Base-by-base conservation (phyloP, 2,113 vertebrate species). In the Trinectes maculatus region DNA sequence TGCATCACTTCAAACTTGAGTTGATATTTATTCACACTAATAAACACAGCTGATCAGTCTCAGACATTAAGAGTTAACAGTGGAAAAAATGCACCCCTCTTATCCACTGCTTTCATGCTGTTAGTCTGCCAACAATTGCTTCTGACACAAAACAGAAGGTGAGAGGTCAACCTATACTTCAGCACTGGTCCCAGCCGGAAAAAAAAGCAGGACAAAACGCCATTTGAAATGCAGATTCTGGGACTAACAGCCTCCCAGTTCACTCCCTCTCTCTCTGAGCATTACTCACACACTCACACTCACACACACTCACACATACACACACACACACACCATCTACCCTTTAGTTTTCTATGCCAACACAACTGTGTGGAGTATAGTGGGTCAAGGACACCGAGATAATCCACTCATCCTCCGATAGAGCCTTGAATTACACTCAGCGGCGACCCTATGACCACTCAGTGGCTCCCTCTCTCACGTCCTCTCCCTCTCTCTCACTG, bases 381-480 rank as follows among this genome's bases (percentile, higher is more conserved):
- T 67, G 65, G 80, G 79, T 83, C 80, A 87, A 84, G 79, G 80
- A 76, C 83, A 71, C 34, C 7, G 48, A 64, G 79, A 67, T 79
- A 83, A 81, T 81, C 76, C 36, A 60, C 49, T 52, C 18, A 46
- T 70, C 76, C 80, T 62, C 74, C 60, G 74, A 81, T 66, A 68
- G 15, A 61, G 65, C 71, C 76, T 79, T 79, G 68, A 80, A 71
- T 80, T 74, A 74, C 70, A 80, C 63, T 76, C 71, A 66, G 61
- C 40, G 77, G 70, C 71, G 71, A 74, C 49, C n/a, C 55, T 51
- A 40, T 19, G 21, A 58, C 47, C 62, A 53, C 42, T 79, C 70
- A 75, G 18, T 34, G 36, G 37, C 54, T 21, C 46, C 34, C 28
- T 47, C 8, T 11, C 28, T 13, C 36, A 47, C 16, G 6, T 19